phyloP scores from a whole-genome alignment of 2,888 invertebrate genomes.

The Erannis defoliaria region DNA sequence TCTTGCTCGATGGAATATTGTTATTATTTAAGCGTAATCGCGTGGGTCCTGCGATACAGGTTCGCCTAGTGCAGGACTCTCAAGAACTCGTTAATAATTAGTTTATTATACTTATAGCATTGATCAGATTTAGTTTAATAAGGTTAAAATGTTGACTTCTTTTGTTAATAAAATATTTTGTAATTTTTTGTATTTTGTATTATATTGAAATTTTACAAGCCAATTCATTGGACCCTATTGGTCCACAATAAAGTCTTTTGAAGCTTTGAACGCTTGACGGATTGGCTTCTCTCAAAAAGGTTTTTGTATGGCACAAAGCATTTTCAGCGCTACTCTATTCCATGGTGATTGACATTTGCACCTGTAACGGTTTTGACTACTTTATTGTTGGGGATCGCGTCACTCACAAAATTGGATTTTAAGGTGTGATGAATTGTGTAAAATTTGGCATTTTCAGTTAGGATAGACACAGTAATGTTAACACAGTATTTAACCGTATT shows the following conservation, averaged over 20 bases:
- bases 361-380: conserved; percentile 42
- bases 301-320: conserved; percentile 48
- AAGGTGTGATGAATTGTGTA: conserved; percentile 22
- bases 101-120: no score
- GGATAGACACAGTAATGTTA: no score
- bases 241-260: conserved; percentile 36
- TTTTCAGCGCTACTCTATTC: conserved; percentile 44
- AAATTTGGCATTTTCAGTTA: neutral
- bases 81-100: no score
- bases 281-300: conserved; percentile 46
- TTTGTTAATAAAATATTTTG: neutral
- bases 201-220: conserved; percentile 8
- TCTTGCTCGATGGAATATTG: no score
- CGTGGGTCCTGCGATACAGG: no score
- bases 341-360: conserved; percentile 48
- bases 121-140: no score
- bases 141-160: no score
- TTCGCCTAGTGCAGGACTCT: no score
- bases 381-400: conserved; percentile 29
- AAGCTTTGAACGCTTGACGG: conserved; percentile 46
- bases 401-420: conserved; percentile 27
- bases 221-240: conserved; percentile 16
- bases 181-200: no score
- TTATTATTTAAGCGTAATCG: no score
- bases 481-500: no score